Evolutionary conservation across 1,140 invertebrate genomes (phyloP).

Genomic region (Drosophila willistoni): DNA sequence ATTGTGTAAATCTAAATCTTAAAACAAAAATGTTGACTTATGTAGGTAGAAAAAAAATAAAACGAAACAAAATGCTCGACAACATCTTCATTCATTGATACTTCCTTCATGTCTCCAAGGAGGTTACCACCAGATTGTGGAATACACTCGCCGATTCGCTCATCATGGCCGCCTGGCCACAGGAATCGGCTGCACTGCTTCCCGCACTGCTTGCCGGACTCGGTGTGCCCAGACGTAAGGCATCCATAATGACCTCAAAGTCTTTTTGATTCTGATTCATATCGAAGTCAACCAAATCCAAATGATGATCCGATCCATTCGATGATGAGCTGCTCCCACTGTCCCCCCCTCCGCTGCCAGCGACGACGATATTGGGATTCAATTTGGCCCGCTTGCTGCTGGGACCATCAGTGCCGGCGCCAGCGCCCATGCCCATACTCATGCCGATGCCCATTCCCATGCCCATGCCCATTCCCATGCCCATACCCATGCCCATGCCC

Average conservation of each 20-base stretch:
- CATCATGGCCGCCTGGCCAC: constrained; percentile 88
- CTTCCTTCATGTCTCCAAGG: constrained; percentile 86
- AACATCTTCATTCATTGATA: constrained; percentile 62
- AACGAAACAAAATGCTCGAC: neutral
- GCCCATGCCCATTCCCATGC: constrained; percentile 7
- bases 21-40: constrained; percentile 3
- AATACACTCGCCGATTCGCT: constrained; percentile 88
- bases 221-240: constrained; percentile 80
- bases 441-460: constrained; percentile 26
- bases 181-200: constrained; percentile 83
- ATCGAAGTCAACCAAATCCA: constrained; percentile 83
- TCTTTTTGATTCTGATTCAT: constrained; percentile 83
- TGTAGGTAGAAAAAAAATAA: neutral
- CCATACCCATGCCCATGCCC: constrained; percentile 29
- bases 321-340: constrained; percentile 4
- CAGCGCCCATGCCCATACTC: constrained; percentile 30
- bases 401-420: constrained; percentile 28
- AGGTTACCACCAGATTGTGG: constrained; percentile 87
- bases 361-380: neutral
- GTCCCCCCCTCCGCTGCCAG: neutral
- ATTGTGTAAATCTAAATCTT: constrained; percentile 32
- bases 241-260: constrained; percentile 84
- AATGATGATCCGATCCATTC: constrained; percentile 43
- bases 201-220: constrained; percentile 80
- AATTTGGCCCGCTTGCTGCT: constrained; percentile 52